Base-by-base conservation (phyloP, 2,888 invertebrate species). In the Blomia tropicalis region DNA sequence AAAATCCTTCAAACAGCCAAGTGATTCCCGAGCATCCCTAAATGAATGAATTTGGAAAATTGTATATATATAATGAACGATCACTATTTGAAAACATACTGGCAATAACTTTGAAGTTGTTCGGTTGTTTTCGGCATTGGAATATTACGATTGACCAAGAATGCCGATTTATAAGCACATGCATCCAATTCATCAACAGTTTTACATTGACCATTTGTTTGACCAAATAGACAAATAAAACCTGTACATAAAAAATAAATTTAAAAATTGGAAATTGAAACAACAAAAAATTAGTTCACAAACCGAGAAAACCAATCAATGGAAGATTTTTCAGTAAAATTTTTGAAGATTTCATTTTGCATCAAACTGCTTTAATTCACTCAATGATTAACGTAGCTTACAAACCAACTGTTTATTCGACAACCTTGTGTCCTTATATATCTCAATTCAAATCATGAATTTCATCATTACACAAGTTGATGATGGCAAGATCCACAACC, bases 101-200 rank as follows among this genome's bases (percentile, higher is more conserved):
- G 5, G 27, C 51, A 47, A 47, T 47, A n/a, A 27, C 51, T n/a
- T 19, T 47, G 22, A 7, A 47, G 14, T 27, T 47, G 7, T 47
- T 47, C 51, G n/a, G n/a, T 47, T 7, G 11, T 25, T 7, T n/a
- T 22, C 22, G 51, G 51, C 7, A 47, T 22, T 27, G 7, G 7
- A 14, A 47, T 47, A 14, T 47, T 22, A 27, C 51, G 51, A 47
- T 47, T 47, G 51, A 47, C n/a, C 5, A 47, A 19, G n/a, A 47
- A 47, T 11, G 51, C 51, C 7, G 51, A 47, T n/a, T 47, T 47
- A n/a, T 25, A 47, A 19, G 51, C 51, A 47, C 51, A 47, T 22
- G 7, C 51, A 27, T 47, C 51, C 51, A 47, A n/a, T 27, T 47
- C 23, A 19, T 47, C 51, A 7, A 19, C 51, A 47, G 51, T 47